Evolutionary conservation across 2,888 invertebrate species (phyloP).

Genomic region (Nomada goodeniana): DNA sequence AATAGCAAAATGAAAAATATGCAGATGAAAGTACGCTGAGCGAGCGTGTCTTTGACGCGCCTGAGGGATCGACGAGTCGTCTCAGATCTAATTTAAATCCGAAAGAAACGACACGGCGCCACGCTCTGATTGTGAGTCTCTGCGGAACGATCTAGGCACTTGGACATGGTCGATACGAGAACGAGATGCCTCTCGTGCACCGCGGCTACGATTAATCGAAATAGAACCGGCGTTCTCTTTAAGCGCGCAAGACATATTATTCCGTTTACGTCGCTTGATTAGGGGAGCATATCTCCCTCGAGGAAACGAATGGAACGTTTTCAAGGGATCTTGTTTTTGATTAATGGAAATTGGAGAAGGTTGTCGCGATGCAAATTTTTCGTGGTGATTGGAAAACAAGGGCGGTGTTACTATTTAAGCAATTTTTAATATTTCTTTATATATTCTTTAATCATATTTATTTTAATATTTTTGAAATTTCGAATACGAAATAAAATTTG

Average conservation of each 20-base stretch:
- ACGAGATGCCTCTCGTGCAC: slow-evolving; percentile 27
- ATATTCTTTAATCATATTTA: too few relatives aligned
- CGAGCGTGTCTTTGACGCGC: slow-evolving; percentile 49
- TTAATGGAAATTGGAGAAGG: neutral
- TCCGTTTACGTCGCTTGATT: neutral
- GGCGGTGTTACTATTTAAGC: too few relatives aligned
- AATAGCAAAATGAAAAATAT: slow-evolving; percentile 55
- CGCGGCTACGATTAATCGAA: slow-evolving; percentile 29
- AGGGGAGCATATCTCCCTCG: neutral
- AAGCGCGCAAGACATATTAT: neutral
- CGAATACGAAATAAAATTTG: too few relatives aligned
- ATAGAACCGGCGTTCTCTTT: neutral
- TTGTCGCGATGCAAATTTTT: neutral
- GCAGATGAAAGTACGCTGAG: slow-evolving; percentile 45
- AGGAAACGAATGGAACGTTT: neutral
- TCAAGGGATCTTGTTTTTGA: neutral
- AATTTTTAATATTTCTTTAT: neutral
- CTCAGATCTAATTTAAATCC: slow-evolving; percentile 55
- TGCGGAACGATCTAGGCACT: neutral
- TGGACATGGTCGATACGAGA: slow-evolving; percentile 12
- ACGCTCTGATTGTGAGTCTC: slow-evolving; percentile 2
- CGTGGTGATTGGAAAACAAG: neutral
- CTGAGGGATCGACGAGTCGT: slow-evolving; percentile 18
- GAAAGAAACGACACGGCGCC: slow-evolving; percentile 35
- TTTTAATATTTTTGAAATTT: too few relatives aligned